Percentiles rank a stretch among this genome's conserved stretches.
Conservation (phyloP, 2,113 vertebrate genomes). For the Hystrix brachyura region DNA sequence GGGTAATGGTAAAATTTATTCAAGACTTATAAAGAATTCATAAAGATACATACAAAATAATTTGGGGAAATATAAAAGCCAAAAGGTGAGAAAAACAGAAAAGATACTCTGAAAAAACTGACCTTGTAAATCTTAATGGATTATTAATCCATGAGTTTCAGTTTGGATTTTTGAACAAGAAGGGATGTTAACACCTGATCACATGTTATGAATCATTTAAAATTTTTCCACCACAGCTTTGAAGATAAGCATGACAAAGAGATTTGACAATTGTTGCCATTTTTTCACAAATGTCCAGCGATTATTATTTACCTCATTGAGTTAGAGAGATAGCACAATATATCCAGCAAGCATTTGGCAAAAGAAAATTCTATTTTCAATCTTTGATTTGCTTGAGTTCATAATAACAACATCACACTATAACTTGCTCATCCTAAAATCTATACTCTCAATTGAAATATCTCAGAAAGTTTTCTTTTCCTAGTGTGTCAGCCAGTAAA, state of each 20-base stretch:
- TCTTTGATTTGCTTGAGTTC: background rate
- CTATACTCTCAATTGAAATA: slow-evolving; percentile 50
- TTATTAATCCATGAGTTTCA: slow-evolving; percentile 30
- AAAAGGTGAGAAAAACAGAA: background rate
- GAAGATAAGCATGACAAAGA: background rate
- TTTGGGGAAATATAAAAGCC: background rate
- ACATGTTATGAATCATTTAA: slow-evolving; percentile 21
- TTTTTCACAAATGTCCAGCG: slow-evolving; percentile 6
- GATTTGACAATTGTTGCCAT: background rate
- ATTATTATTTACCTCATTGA: background rate
- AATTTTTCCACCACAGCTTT: background rate
- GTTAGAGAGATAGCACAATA: background rate
- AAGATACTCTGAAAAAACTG: background rate
- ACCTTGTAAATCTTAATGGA: slow-evolving; percentile 33
- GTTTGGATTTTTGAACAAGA: slow-evolving; percentile 48
- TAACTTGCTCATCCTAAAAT: background rate
- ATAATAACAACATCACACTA: background rate
- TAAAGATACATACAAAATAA: background rate
- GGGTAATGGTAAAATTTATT: background rate
- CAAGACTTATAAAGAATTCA: background rate
- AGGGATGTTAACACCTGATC: slow-evolving; percentile 8
- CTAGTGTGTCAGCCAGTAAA: slow-evolving; percentile 53
- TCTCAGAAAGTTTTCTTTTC: slow-evolving; percentile 62
- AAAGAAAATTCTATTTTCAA: background rate
- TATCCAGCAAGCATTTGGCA: background rate